Conservation (phyloP, 2,888 invertebrate species). For the Cinara cedri region DNA sequence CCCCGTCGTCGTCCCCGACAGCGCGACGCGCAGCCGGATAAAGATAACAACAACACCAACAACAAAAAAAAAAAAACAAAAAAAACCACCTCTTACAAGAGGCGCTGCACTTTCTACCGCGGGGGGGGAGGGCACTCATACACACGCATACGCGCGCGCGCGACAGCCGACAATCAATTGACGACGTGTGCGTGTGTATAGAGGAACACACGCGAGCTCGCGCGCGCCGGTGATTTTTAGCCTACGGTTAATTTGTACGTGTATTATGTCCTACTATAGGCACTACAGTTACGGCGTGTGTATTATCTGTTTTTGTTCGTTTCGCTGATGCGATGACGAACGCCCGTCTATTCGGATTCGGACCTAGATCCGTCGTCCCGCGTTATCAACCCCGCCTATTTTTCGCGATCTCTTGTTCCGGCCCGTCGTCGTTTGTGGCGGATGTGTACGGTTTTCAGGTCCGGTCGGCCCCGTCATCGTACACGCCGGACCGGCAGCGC, state of each 20-base stretch:
- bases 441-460: background rate
- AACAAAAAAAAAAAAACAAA: background rate
- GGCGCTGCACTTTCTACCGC: conserved; percentile 40
- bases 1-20: background rate
- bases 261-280: background rate
- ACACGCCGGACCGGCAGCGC: no score
- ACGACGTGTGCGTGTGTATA: conserved; percentile 3
- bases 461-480: background rate
- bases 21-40: no score
- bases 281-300: background rate
- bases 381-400: background rate
- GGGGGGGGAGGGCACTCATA: background rate
- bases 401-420: background rate
- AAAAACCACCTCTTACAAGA: background rate
- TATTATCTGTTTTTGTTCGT: background rate
- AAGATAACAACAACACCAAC: background rate
- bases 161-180: background rate
- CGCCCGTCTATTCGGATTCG: conserved; percentile 25
- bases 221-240: conserved; percentile 10
- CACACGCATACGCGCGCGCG: background rate
- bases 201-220: background rate
- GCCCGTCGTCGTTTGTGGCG: no score
- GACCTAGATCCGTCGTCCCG: conserved; percentile 25
- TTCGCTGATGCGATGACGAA: background rate
- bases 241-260: conserved; percentile 41